phyloP scores from a whole-genome alignment of 2,113 vertebrate species.

The Sminthopsis crassicaudata region DNA sequence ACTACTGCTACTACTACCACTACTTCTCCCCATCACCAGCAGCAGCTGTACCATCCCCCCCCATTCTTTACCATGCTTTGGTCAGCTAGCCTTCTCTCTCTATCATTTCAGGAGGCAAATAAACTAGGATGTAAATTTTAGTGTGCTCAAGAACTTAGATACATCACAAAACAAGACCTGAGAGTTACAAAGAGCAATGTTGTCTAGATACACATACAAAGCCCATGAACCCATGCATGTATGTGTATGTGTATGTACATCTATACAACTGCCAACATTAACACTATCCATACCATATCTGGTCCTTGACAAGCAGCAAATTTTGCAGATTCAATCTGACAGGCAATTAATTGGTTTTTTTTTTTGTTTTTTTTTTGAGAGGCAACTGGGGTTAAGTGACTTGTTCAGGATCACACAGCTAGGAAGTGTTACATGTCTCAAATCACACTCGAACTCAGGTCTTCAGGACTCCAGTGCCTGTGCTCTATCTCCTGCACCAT shows the following conservation, averaged over 20 bases:
- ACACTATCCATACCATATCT: not conserved
- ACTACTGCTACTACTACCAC: too few species aligned
- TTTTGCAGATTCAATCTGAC: not conserved
- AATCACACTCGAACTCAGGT: too few species aligned
- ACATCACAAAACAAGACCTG: constrained; percentile 29
- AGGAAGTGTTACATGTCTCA: too few species aligned
- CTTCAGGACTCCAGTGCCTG: too few species aligned
- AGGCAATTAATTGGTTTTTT: not conserved
- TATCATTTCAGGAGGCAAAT: not conserved
- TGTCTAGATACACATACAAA: not conserved
- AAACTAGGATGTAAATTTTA: constrained; percentile 23
- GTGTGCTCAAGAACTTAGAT: constrained; percentile 7
- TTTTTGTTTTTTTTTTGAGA: too few species aligned
- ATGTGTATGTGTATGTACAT: not conserved
- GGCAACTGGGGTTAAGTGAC: too few species aligned
- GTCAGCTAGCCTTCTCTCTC: constrained; percentile 31
- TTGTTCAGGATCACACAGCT: too few species aligned
- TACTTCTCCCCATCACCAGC: not conserved
- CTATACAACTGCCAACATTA: not conserved
- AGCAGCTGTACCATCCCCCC: too few species aligned
- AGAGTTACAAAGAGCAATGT: not conserved
- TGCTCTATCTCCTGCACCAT: too few species aligned
- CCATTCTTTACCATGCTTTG: constrained; percentile 10
- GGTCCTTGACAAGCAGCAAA: constrained; percentile 11
- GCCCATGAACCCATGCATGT: not conserved